Conservation (phyloP, 2,888 invertebrate genomes). For the Melikaiella ostensackeni region DNA sequence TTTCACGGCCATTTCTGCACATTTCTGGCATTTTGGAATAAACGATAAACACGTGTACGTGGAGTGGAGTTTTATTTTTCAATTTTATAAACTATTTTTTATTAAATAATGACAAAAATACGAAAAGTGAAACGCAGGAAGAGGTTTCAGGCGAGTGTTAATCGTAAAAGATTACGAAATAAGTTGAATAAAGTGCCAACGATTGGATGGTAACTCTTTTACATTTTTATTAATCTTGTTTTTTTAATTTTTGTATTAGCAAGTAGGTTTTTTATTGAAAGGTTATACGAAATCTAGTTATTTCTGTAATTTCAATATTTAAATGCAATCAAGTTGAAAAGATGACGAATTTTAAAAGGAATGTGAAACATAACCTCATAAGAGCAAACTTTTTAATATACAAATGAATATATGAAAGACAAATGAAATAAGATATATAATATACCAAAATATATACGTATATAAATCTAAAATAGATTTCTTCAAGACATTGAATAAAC, state of each 20-base stretch:
- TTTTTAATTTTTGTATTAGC: not conserved
- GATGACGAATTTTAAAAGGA: not conserved
- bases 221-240: constrained; percentile 20
- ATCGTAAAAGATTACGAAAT: constrained; percentile 85
- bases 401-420: too few species aligned
- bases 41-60: constrained; percentile 1
- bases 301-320: not conserved
- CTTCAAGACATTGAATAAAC: too few species aligned
- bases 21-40: not conserved
- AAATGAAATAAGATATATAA: too few species aligned
- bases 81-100: not conserved
- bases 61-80: not conserved
- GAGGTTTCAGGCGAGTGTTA: constrained; percentile 84
- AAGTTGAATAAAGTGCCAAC: constrained; percentile 83
- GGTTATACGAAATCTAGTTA: not conserved
- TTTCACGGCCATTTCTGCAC: too few species aligned
- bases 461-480: too few species aligned
- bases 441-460: too few species aligned
- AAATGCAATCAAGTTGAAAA: not conserved
- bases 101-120: constrained; percentile 75
- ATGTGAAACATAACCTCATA: not conserved
- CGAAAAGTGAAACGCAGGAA: constrained; percentile 82
- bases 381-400: too few species aligned
- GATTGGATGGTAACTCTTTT: constrained; percentile 83
- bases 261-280: not conserved